phyloP scores from a whole-genome alignment of 2,888 invertebrate species.

The Selenia dentaria region DNA sequence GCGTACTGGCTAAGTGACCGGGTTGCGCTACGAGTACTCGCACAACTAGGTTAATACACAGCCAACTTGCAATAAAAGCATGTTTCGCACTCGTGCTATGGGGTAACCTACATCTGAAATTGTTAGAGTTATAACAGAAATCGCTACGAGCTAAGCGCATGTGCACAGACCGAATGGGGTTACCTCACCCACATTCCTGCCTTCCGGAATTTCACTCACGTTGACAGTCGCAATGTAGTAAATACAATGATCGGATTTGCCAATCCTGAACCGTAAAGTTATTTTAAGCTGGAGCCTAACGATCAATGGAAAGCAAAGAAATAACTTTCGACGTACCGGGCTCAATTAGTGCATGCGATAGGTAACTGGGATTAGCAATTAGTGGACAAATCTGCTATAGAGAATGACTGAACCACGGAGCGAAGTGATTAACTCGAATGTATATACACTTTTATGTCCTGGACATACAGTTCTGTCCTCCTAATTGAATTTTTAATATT shows the following conservation, averaged over 20 bases:
- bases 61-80: slow-evolving; percentile 62
- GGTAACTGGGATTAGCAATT: slow-evolving; percentile 13
- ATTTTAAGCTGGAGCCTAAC: slow-evolving; percentile 31
- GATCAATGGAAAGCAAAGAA: slow-evolving; percentile 36
- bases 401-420: too few relatives aligned
- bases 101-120: slow-evolving; percentile 54
- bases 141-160: slow-evolving; percentile 67
- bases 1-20: slow-evolving; percentile 76
- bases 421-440: too few relatives aligned
- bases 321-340: slow-evolving; percentile 14
- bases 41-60: slow-evolving; percentile 71
- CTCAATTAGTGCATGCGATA: slow-evolving; percentile 5
- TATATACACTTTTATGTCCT: too few relatives aligned
- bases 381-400: slow-evolving; percentile 6
- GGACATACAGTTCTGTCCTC: too few relatives aligned
- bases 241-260: slow-evolving; percentile 58
- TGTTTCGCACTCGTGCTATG: slow-evolving; percentile 45
- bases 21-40: slow-evolving; percentile 71
- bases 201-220: slow-evolving; percentile 79
- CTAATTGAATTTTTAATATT: too few relatives aligned
- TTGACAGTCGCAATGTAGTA: slow-evolving; percentile 62
- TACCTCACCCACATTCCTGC: slow-evolving; percentile 79
- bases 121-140: slow-evolving; percentile 67
- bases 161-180: slow-evolving; percentile 73
- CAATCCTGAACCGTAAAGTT: slow-evolving; percentile 39